Percentiles rank a stretch among this genome's conserved stretches.
Conservation (phyloP, 2,888 invertebrate genomes). For the Scaptomyza reducta region DNA sequence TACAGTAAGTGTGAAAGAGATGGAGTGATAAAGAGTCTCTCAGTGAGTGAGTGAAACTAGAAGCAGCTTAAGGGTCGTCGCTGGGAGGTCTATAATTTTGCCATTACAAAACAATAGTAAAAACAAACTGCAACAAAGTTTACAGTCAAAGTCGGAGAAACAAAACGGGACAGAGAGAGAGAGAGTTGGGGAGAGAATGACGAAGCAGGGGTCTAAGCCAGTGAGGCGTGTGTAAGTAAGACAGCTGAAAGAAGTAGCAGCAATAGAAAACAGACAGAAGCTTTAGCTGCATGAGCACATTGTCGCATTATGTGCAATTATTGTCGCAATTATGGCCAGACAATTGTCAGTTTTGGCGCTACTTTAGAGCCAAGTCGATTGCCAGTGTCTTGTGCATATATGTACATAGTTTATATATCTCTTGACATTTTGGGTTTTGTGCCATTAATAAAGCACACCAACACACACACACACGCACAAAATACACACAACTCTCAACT, state of each 20-base stretch:
- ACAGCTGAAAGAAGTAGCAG: conserved; percentile 26
- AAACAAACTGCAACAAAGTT: conserved; percentile 76
- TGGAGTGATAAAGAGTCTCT: conserved; percentile 3
- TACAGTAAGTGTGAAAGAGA: conserved; percentile 1
- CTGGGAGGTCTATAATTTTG: conserved; percentile 76
- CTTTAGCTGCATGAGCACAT: conserved; percentile 70
- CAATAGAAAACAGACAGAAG: conserved; percentile 8
- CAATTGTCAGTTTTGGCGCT: conserved; percentile 78
- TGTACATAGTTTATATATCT: conserved; percentile 4
- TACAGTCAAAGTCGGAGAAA: conserved; percentile 22
- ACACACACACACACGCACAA: background rate
- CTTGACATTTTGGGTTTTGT: conserved; percentile 56
- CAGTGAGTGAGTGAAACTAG: conserved; percentile 14
- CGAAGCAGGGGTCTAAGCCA: conserved; percentile 10
- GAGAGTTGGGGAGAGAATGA: background rate
- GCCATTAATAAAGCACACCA: conserved; percentile 62
- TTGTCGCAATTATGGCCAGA: conserved; percentile 83
- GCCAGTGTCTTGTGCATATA: conserved; percentile 1
- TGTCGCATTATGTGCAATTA: conserved; percentile 84
- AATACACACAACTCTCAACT: conserved; percentile 3
- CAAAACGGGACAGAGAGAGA: background rate
- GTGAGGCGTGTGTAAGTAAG: conserved; percentile 56
- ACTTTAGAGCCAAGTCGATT: conserved; percentile 54
- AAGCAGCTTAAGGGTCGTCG: conserved; percentile 70
- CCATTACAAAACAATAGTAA: conserved; percentile 80